Conservation (phyloP, 2,113 vertebrate genomes). For the Amphiprion ocellaris region DNA sequence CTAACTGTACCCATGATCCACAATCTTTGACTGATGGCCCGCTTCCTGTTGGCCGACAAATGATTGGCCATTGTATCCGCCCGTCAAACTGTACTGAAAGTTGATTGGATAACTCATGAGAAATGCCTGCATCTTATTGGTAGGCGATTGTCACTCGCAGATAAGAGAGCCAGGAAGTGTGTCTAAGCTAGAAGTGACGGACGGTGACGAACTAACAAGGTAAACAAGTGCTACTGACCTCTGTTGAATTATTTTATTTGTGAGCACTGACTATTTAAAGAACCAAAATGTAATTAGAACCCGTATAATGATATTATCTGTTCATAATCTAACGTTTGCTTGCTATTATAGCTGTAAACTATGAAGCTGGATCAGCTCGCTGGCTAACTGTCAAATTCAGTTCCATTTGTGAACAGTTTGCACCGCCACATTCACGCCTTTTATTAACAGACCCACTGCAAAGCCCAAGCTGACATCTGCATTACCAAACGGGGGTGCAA, state of each 20-base stretch:
- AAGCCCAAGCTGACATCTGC: background rate
- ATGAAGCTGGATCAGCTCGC: background rate
- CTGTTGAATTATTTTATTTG: background rate
- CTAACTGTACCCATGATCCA: slow-evolving; percentile 51
- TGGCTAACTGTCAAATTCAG: slow-evolving; percentile 3
- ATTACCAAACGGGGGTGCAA: background rate
- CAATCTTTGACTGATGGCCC: background rate
- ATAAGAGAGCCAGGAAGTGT: slow-evolving; percentile 38
- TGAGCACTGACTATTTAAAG: background rate
- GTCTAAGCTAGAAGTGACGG: slow-evolving; percentile 17
- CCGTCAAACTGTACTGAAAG: slow-evolving; percentile 43
- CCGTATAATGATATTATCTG: background rate
- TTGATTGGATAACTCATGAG: slow-evolving; percentile 54
- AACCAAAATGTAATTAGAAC: background rate
- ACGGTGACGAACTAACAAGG: slow-evolving; percentile 37
- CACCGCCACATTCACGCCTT: background rate
- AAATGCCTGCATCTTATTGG: slow-evolving; percentile 54
- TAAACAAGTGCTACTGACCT: slow-evolving; percentile 53
- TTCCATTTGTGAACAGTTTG: background rate
- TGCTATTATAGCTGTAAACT: background rate
- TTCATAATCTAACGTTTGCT: background rate
- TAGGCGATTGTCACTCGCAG: background rate
- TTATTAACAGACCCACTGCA: background rate
- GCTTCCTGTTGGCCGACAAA: slow-evolving; percentile 42
- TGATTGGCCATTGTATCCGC: slow-evolving; percentile 63